A percentile compares a stretch with the other conserved stretches of the same genome.
Conservation (phyloP, 2,797 vertebrate species). For the Mus caroli region DNA sequence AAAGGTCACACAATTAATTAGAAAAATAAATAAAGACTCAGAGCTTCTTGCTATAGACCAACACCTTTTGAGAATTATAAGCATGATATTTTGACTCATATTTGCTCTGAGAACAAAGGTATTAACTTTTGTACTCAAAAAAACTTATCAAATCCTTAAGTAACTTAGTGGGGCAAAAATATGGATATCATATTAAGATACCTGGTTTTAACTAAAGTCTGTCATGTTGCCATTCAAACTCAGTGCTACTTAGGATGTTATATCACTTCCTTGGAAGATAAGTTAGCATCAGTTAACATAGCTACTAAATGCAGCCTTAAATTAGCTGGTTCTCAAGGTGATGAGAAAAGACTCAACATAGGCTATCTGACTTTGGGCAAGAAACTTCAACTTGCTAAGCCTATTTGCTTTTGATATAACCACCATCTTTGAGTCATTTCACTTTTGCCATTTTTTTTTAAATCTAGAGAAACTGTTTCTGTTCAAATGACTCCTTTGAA, state of each 20-base stretch:
- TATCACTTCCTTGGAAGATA: not conserved
- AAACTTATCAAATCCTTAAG: not conserved
- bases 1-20: slow-evolving; percentile 60
- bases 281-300: not conserved
- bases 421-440: not conserved
- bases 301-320: not conserved
- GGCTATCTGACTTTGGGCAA: not conserved
- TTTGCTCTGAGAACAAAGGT: not conserved
- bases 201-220: not conserved
- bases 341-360: not conserved
- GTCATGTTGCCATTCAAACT: not conserved
- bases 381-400: not conserved
- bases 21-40: slow-evolving; percentile 19
- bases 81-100: slow-evolving; percentile 26
- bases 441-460: not conserved
- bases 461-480: slow-evolving; percentile 16
- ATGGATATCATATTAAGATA: not conserved
- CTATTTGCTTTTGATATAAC: not conserved
- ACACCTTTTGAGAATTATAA: slow-evolving; percentile 26
- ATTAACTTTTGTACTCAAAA: not conserved
- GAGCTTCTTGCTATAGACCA: slow-evolving; percentile 34
- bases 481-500: not conserved
- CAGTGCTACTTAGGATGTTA: not conserved
- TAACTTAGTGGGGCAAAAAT: not conserved
- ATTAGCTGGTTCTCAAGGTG: not conserved